These are phyloP conservation scores for Polymixis flavicincta DNA, from an alignment of 2,888 invertebrate species.

Conservation along the genomic window DNA sequence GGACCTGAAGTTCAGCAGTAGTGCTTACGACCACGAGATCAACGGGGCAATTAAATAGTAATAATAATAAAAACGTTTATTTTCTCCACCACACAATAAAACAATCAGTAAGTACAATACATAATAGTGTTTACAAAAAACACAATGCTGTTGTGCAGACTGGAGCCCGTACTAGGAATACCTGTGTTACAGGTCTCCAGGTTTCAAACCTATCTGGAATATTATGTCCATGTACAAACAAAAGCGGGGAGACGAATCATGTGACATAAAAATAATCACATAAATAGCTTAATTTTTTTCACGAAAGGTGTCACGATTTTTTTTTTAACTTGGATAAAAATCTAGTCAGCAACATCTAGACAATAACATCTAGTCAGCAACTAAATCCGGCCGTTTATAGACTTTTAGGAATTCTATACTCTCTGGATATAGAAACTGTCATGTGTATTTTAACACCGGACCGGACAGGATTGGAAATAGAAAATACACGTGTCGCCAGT, in stretches of 20 bases:
- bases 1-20: neutral
- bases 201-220: too few species aligned
- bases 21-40: neutral
- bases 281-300: neutral
- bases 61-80: too few species aligned
- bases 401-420: conserved; percentile 6
- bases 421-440: conserved; percentile 27
- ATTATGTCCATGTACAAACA: neutral
- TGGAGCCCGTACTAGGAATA: too few species aligned
- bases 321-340: neutral
- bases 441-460: conserved; percentile 10
- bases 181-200: too few species aligned
- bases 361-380: neutral
- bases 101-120: too few species aligned
- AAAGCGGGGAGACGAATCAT: neutral
- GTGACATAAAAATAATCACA: neutral
- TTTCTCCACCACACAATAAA: too few species aligned
- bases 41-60: neutral
- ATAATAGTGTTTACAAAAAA: too few species aligned
- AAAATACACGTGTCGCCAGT: conserved; percentile 19
- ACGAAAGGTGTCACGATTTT: neutral
- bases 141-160: too few species aligned
- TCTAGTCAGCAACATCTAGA: neutral
- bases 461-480: conserved; percentile 10
- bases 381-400: neutral